phyloP scores from a whole-genome alignment of 2,113 vertebrate genomes.

The Tetrao urogallus region DNA sequence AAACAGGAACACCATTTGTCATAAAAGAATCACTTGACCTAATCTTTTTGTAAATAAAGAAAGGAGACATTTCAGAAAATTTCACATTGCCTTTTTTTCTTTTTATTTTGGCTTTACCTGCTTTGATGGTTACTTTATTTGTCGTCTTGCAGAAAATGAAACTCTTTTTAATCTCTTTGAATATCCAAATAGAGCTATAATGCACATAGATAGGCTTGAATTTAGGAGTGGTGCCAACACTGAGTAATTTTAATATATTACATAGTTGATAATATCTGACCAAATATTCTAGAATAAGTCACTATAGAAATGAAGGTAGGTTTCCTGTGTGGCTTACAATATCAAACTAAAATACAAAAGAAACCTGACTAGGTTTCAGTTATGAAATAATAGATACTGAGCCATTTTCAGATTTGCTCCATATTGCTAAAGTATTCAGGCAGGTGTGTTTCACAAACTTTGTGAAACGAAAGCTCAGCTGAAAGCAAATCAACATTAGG shows the following conservation, averaged over 20 bases:
- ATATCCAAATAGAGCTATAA: neutral
- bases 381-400: conserved; percentile 73
- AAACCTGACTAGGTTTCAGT: conserved; percentile 70
- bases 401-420: conserved; percentile 54
- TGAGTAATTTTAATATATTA: conserved; percentile 69
- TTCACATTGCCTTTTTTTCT: conserved; percentile 31
- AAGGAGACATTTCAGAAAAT: conserved; percentile 42
- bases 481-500: conserved; percentile 63
- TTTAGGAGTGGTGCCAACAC: conserved; percentile 40
- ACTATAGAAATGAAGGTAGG: conserved; percentile 55
- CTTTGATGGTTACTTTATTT: conserved; percentile 64
- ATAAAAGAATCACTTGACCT: neutral
- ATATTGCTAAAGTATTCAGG: conserved; percentile 52
- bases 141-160: conserved; percentile 67
- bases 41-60: conserved; percentile 54
- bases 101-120: conserved; percentile 39
- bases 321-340: conserved; percentile 70
- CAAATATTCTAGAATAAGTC: conserved; percentile 54
- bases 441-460: conserved; percentile 64
- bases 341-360: conserved; percentile 54
- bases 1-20: neutral
- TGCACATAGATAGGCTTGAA: neutral
- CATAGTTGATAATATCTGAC: conserved; percentile 60
- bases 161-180: conserved; percentile 53
- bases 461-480: conserved; percentile 64